A percentile compares a stretch with the other conserved stretches of the same genome.
Conservation (phyloP, 2,888 invertebrate species). For the Aproaerema taeniolella region DNA sequence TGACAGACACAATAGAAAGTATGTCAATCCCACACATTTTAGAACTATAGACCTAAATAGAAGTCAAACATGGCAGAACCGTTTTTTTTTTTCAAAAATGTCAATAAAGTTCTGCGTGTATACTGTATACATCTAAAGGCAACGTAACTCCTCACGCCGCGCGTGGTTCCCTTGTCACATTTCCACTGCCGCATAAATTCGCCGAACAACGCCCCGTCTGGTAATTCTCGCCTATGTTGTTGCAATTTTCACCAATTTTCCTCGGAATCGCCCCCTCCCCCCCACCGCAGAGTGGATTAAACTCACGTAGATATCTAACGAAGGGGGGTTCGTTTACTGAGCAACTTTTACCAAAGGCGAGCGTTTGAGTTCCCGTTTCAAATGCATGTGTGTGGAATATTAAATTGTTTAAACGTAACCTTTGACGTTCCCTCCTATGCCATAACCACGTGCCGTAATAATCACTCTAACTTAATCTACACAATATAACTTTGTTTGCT, state of each 20-base stretch:
- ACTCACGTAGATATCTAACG: conserved; percentile 77
- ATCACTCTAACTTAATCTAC: conserved; percentile 61
- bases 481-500: conserved; percentile 49
- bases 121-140: not conserved
- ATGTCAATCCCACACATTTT: too few relatives aligned
- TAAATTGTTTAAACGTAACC: conserved; percentile 75
- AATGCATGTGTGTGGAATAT: conserved; percentile 74
- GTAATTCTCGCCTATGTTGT: conserved; percentile 72
- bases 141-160: not conserved
- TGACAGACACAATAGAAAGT: too few relatives aligned
- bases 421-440: conserved; percentile 54
- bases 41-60: too few relatives aligned
- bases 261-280: conserved; percentile 45
- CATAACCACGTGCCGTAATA: conserved; percentile 56
- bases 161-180: conserved; percentile 38
- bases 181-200: conserved; percentile 55
- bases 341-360: conserved; percentile 70
- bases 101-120: too few relatives aligned
- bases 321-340: conserved; percentile 70
- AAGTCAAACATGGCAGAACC: too few relatives aligned
- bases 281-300: conserved; percentile 58
- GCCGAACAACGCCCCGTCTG: conserved; percentile 60
- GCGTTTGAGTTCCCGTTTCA: conserved; percentile 71
- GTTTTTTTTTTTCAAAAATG: too few relatives aligned
- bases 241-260: conserved; percentile 74